A percentile compares a stretch with the other conserved stretches of the same genome.
Conservation (phyloP, 1,140 invertebrate species). For the Anastrepha obliqua region DNA sequence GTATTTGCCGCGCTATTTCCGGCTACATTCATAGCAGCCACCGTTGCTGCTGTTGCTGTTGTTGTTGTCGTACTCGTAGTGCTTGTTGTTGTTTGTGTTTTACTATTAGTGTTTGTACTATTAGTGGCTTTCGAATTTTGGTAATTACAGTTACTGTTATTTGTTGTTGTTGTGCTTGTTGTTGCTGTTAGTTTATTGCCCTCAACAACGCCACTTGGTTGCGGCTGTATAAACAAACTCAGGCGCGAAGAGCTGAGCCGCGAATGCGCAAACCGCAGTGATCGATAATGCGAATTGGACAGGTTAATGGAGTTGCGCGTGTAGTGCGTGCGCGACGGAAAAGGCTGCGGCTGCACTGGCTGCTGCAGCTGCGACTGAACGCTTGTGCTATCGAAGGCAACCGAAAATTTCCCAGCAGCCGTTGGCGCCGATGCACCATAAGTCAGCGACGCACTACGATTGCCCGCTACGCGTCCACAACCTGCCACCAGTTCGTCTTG, state of each 20-base stretch:
- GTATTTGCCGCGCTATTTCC: conserved; percentile 49
- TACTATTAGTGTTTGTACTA: conserved; percentile 42
- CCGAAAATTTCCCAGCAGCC: neutral
- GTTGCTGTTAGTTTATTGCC: conserved; percentile 54
- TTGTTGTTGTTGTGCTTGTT: conserved; percentile 14
- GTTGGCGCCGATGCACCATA: conserved; percentile 5
- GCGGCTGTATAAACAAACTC: conserved; percentile 69
- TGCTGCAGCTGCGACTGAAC: conserved; percentile 54
- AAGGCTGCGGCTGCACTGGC: conserved; percentile 53
- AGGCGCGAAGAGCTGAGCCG: conserved; percentile 70
- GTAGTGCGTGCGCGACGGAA: conserved; percentile 69
- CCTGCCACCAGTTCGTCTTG: neutral
- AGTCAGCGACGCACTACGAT: conserved; percentile 58
- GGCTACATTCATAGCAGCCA: no score
- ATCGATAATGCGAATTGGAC: conserved; percentile 72
- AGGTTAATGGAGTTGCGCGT: conserved; percentile 71
- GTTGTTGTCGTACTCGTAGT: conserved; percentile 31
- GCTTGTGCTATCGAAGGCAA: conserved; percentile 39
- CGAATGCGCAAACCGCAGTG: conserved; percentile 70
- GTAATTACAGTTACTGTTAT: conserved; percentile 42
- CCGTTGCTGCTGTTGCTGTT: conserved; percentile 54
- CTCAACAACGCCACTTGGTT: neutral
- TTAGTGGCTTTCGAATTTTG: conserved; percentile 55
- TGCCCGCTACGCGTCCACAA: conserved; percentile 47
- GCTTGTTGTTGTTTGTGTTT: conserved; percentile 44